Evolutionary conservation across 2,888 invertebrate genomes (phyloP), one percentile per base, ranked within the genome.

Genomic region (Myathropa florea): DNA sequence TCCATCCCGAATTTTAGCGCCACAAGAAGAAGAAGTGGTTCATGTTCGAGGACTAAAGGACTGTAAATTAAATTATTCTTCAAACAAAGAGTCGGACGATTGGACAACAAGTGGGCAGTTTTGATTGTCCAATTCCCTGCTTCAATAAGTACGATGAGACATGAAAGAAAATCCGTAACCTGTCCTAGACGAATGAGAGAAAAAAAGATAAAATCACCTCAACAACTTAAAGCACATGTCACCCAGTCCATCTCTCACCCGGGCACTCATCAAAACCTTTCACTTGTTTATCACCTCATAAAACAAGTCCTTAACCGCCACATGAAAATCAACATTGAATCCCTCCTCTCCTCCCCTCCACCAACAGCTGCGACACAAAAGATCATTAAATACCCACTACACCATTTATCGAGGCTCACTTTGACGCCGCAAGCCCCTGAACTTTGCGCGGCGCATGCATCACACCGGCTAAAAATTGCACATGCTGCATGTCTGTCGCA

Each of bases 401-500:
- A 46, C 53, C 57, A 70, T 59, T 71, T 23, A 72, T 72, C 71
- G 61, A 53, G 36, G 61, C 46, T n/a, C 21, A 61, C 39, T 53
- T 64, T 55, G 14, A 57, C 63, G 57, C 39, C 60, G 36, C 36
- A 46, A 72, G 72, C 64, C 79, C 79, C 53, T 83, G 79, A 83
- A 79, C 83, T 79, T 83, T 71, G 79, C n/a, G 59, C 46, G 60
- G 65, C 80, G n/a, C 61, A 84, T 65, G 60, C 65, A 84, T 39
- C 39, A 60, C 83, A 60, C 83, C 73, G 73, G n/a, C 21, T 68
- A 46, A 63, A 65, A 71, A 75, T 18, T 78, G 57, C 79, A 71
- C 33, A 70, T 72, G 84, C 63, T 68, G 71, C 72, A 81, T 39
- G 71, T 36, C 67, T 64, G 64, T 55, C 85, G 64, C 60, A 73